These are phyloP conservation scores for Nemopilema nomurai DNA, from an alignment of 30 jellyfish, hydroid and myxozoan species.

Conservation along the genomic window DNA sequence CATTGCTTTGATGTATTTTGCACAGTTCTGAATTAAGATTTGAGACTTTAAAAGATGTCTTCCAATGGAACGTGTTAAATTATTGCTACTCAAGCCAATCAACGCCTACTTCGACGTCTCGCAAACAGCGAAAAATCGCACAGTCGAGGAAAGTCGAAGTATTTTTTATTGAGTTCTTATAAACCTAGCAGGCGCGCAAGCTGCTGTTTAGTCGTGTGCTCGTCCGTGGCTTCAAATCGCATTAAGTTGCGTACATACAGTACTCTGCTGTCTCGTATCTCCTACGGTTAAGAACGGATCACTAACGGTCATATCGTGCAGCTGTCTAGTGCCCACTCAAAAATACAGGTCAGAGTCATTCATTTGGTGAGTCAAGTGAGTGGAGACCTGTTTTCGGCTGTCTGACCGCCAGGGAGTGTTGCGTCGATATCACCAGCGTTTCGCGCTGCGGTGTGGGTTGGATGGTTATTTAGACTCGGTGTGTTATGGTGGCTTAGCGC, in stretches of 20 bases:
- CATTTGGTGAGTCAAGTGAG: not conserved
- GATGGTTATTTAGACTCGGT: not conserved
- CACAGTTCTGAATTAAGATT: not conserved
- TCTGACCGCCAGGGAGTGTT: slow-evolving; percentile 13
- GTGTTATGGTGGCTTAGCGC: not conserved
- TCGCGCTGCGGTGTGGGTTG: slow-evolving; percentile 3
- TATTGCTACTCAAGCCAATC: not conserved
- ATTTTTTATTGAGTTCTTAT: not conserved
- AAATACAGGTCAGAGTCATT: slow-evolving; percentile 35
- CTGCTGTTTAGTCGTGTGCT: slow-evolving; percentile 14
- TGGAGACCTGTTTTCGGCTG: not conserved
- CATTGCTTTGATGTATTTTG: not conserved
- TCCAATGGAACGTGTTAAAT: not conserved
- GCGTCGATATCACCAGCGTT: not conserved
- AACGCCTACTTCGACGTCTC: not conserved
- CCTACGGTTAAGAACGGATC: not conserved
- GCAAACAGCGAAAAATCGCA: slow-evolving; percentile 4
- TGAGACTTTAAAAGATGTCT: not conserved
- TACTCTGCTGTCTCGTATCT: slow-evolving; percentile 1
- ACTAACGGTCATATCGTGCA: slow-evolving; percentile 6
- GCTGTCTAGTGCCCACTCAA: slow-evolving; percentile 23
- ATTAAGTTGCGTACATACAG: slow-evolving; percentile 7
- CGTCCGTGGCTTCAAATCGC: slow-evolving; percentile 23
- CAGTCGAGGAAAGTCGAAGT: not conserved
- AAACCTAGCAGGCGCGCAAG: slow-evolving; percentile 26